phyloP scores from a whole-genome alignment of 2,113 vertebrate species.

The Jacana jacana region DNA sequence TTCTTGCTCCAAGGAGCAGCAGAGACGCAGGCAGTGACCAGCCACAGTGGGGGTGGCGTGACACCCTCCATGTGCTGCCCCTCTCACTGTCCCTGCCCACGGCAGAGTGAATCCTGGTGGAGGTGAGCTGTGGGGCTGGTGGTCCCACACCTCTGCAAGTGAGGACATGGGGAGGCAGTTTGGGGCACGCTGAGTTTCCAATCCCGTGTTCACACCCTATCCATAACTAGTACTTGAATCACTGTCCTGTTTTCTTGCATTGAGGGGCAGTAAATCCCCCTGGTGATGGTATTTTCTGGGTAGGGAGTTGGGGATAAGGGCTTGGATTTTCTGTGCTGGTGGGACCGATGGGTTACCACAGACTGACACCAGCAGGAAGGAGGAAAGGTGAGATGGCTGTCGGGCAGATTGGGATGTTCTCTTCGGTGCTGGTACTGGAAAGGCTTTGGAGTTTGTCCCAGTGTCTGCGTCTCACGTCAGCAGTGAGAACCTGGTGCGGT shows the following conservation, averaged over 20 bases:
- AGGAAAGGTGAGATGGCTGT: not conserved
- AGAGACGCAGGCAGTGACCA: fast-evolving
- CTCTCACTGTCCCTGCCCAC: fast-evolving
- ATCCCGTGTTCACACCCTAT: not conserved
- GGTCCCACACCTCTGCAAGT: not conserved
- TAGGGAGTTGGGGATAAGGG: not conserved
- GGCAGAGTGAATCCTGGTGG: not conserved
- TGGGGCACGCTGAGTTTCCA: not conserved
- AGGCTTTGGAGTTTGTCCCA: not conserved
- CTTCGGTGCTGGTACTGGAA: fast-evolving
- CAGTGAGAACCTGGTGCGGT: fast-evolving
- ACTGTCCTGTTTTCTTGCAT: fast-evolving
- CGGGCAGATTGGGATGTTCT: fast-evolving
- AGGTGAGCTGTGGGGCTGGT: not conserved
- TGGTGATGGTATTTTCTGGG: not conserved
- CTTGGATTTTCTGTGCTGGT: not conserved
- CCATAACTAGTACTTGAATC: not conserved
- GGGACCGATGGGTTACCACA: fast-evolving
- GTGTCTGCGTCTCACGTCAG: fast-evolving
- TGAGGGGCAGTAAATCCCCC: not conserved
- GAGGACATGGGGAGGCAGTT: fast-evolving
- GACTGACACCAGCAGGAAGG: not conserved
- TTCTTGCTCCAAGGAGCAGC: not conserved
- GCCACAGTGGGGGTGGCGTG: fast-evolving
- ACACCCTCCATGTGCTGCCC: fast-evolving